These are phyloP conservation scores for Magallana nippona DNA, from an alignment of 2,888 invertebrate genomes.

Conservation along the genomic window DNA sequence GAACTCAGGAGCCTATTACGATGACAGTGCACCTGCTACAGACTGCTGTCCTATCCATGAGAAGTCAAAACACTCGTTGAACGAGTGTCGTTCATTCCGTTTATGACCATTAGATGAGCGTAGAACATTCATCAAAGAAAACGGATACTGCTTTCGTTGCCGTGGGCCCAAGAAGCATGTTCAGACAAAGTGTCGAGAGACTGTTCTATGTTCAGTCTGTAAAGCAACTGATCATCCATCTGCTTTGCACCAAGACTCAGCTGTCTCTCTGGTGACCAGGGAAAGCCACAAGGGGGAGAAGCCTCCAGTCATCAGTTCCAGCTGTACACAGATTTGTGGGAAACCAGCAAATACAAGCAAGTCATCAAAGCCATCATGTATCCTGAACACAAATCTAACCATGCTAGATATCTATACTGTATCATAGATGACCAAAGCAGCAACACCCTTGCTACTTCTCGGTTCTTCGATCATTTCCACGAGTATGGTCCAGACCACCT, in stretches of 20 bases:
- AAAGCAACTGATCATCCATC: conserved; percentile 24
- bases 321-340: conserved; percentile 34
- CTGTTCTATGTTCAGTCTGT: conserved; percentile 32
- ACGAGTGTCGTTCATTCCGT: conserved; percentile 38
- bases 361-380: conserved; percentile 30
- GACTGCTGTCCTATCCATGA: neutral
- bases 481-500: conserved; percentile 36
- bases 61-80: conserved; percentile 23
- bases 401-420: conserved; percentile 32
- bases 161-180: conserved; percentile 38
- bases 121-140: conserved; percentile 30
- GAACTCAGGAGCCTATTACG: neutral
- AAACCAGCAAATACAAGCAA: conserved; percentile 3
- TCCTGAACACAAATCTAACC: conserved; percentile 1
- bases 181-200: conserved; percentile 8
- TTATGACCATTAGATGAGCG: conserved; percentile 31
- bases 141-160: conserved; percentile 40
- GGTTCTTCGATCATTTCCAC: conserved; percentile 24
- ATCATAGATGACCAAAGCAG: conserved; percentile 40
- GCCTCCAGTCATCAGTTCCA: neutral
- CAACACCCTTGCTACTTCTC: conserved; percentile 14
- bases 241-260: conserved; percentile 20
- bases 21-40: neutral
- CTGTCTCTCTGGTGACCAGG: neutral
- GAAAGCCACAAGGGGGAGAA: conserved; percentile 20